phyloP scores from a whole-genome alignment of 2,797 vertebrate species.

The Acanthornis magna region DNA sequence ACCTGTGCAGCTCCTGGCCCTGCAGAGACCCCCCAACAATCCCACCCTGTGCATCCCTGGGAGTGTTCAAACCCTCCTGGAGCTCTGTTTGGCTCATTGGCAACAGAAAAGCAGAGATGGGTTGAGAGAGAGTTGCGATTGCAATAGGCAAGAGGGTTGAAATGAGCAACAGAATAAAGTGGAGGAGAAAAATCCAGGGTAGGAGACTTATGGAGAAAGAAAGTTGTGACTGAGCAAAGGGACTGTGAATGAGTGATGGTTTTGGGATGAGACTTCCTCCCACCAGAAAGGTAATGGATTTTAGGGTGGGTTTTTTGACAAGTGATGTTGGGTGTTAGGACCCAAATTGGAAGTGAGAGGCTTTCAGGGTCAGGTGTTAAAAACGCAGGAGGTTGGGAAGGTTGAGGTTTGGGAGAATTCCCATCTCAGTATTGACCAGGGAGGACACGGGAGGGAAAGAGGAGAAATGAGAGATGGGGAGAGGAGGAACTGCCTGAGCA shows the following conservation, averaged over 20 bases:
- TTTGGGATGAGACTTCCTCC: not conserved
- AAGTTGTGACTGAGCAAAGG: not conserved
- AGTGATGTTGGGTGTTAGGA: not conserved
- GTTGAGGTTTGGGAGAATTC: not conserved
- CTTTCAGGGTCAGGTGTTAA: not conserved
- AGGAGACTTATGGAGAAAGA: not conserved
- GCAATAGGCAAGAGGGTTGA: not conserved
- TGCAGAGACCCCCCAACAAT: not conserved
- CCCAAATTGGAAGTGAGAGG: not conserved
- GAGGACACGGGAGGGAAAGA: not conserved
- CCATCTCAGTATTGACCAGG: not conserved
- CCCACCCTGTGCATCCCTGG: not conserved
- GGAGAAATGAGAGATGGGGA: not conserved
- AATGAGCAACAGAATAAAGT: not conserved
- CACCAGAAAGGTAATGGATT: not conserved
- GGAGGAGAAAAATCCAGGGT: not conserved
- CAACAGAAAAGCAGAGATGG: not conserved
- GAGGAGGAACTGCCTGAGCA: not conserved
- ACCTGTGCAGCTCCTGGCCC: not conserved
- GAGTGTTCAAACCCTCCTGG: rapidly evolving
- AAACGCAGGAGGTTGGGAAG: not conserved
- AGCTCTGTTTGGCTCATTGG: not conserved
- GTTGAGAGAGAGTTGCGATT: not conserved
- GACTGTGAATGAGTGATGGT: not conserved
- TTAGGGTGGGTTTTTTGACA: not conserved